Evolutionary conservation across 2,888 invertebrate species (phyloP), one percentile per base, ranked within the genome.

Genomic region (Eupsilia transversa): DNA sequence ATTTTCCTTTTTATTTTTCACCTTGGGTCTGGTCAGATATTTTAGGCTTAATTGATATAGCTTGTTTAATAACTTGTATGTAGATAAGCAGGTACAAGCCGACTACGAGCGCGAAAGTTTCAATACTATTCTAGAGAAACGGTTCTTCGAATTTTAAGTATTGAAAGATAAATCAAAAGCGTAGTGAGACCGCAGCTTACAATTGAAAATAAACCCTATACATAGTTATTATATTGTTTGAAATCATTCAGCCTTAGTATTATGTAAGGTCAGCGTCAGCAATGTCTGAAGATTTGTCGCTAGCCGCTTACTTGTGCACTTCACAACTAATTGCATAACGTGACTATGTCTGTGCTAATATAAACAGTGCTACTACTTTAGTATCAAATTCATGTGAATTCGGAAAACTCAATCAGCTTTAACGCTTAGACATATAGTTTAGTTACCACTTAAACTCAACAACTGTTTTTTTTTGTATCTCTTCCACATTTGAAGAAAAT

Each of bases 231-330:
- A 68, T 43, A 69, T 61, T 35, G 52, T 86, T 72, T 72, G 69
- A 71, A 79, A 73, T 82, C 10, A 64, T 77, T 88, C 87, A 87
- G 89, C 82, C 87, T 87, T 80, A 73, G 72, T 74, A n/a, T 82
- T 74, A 69, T 64, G 65, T 69, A 67, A 76, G 60, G 49, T 70
- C 65, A 70, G 74, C 72, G 61, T 52, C 64, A 46, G 54, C 60
- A 33, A 71, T 33, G 43, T 43, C n/a, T 74, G 80, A 3, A 30
- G 41, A 49, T 38, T 14, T 23, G 49, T 69, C 41, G 41, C 80
- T 35, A 43, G 57, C 59, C 75, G 59, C 75, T 49, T n/a, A 52
- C 57, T 82, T 63, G 70, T 80, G 82, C 72, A 74, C 17, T 43
- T 60, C 74, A 71, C 83, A 71, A 65, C 71, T 77, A 74, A 56